Conservation (phyloP, 1,140 invertebrate genomes). For the Macrotrachela quadricornifera region DNA sequence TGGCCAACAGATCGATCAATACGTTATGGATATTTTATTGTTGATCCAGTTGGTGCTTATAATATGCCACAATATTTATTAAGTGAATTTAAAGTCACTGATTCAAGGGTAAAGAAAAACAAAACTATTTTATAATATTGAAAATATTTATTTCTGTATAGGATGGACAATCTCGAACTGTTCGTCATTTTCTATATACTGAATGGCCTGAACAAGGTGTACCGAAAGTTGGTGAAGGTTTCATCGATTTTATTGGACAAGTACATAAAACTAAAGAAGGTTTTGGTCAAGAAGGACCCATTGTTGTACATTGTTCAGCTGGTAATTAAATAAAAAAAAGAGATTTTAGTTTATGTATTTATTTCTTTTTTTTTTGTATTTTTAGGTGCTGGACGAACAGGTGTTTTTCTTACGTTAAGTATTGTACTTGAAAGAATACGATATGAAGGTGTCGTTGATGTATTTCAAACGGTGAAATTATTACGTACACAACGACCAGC, state of each 20-base stretch:
- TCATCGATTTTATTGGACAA: slow-evolving; percentile 74
- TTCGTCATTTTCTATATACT: slow-evolving; percentile 94
- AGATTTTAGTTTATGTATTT: neutral
- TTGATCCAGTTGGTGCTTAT: slow-evolving; percentile 95
- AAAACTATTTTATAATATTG: neutral
- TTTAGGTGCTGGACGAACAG: slow-evolving; percentile 54
- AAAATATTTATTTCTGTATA: slow-evolving; percentile 33
- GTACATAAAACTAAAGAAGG: slow-evolving; percentile 99
- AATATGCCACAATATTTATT: slow-evolving; percentile 97
- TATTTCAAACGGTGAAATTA: slow-evolving; percentile 94
- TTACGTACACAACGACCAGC: slow-evolving; percentile 86
- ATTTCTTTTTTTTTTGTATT: slow-evolving; percentile 12
- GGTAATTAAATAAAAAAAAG: slow-evolving; percentile 1
- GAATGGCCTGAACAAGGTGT: slow-evolving; percentile 97
- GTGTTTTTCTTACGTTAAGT: slow-evolving; percentile 90
- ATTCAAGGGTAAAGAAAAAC: slow-evolving; percentile 21
- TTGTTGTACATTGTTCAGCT: slow-evolving; percentile 89
- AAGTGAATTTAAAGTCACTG: slow-evolving; percentile 80
- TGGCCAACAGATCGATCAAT: slow-evolving; percentile 86
- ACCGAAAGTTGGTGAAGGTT: slow-evolving; percentile 86
- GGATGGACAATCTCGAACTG: slow-evolving; percentile 72
- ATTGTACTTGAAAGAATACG: slow-evolving; percentile 96
- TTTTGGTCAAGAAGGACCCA: slow-evolving; percentile 97
- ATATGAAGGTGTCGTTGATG: slow-evolving; percentile 91
- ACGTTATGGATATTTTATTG: slow-evolving; percentile 83